These are phyloP conservation scores for Microhierax caerulescens DNA, from an alignment of 2,797 vertebrate species.

Conservation along the genomic window DNA sequence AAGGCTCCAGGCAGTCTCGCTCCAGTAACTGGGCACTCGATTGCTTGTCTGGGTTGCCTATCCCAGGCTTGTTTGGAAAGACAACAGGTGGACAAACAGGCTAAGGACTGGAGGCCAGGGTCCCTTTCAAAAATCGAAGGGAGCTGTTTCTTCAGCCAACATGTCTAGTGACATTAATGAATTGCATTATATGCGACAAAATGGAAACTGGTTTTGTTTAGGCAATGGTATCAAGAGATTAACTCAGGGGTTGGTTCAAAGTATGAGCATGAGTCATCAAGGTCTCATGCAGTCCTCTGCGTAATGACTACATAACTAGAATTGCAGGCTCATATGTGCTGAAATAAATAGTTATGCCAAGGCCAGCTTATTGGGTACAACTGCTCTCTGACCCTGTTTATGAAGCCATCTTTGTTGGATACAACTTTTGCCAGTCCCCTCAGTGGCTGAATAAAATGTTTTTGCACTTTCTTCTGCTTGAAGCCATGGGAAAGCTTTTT, in stretches of 20 bases:
- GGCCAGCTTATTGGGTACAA: not conserved
- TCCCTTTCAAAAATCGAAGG: not conserved
- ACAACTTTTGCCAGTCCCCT: not conserved
- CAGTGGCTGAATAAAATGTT: not conserved
- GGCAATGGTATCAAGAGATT: not conserved
- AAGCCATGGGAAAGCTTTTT: not conserved
- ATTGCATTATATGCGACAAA: not conserved
- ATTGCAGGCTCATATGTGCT: not conserved
- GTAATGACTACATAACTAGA: not conserved
- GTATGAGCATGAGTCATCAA: not conserved
- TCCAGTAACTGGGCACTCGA: not conserved
- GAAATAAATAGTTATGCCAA: not conserved
- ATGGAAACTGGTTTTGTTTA: slow-evolving; percentile 9
- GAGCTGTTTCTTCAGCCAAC: not conserved
- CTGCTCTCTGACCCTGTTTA: not conserved
- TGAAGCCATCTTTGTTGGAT: not conserved
- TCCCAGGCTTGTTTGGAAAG: slow-evolving; percentile 36
- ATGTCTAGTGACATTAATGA: not conserved
- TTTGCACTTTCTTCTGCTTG: not conserved
- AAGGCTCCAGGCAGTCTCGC: slow-evolving; percentile 51
- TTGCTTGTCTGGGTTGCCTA: not conserved
- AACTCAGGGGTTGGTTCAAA: not conserved
- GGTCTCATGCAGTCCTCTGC: slow-evolving; percentile 12
- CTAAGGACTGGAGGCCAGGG: not conserved
- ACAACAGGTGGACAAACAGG: slow-evolving; percentile 47